These are phyloP conservation scores for Andinoacara biseriatus DNA, from an alignment of 2,113 vertebrate species.

Conservation along the genomic window DNA sequence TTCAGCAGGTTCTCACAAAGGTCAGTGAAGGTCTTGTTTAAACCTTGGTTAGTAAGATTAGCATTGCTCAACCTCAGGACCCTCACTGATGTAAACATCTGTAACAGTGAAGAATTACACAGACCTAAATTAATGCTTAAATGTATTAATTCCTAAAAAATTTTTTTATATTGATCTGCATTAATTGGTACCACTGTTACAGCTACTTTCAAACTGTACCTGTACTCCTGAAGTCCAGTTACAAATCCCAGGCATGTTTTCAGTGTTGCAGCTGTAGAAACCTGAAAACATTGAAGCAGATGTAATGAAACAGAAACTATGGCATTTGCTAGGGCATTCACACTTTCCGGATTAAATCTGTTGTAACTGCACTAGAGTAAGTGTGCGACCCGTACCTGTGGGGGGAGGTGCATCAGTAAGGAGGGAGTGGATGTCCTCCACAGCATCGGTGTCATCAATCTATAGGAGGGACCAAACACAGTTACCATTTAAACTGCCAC, in stretches of 20 bases:
- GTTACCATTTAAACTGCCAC: neutral
- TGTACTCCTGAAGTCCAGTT: constrained; percentile 97
- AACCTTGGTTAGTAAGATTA: constrained; percentile 92
- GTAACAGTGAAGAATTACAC: constrained; percentile 35
- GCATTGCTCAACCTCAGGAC: constrained; percentile 90
- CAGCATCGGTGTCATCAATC: constrained; percentile 97
- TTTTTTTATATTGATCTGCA: neutral
- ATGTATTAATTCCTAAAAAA: neutral
- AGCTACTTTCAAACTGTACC: constrained; percentile 67
- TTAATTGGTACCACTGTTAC: neutral
- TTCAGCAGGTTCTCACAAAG: constrained; percentile 97
- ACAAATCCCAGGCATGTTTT: constrained; percentile 97
- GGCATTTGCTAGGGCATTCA: neutral
- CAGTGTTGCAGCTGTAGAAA: constrained; percentile 98
- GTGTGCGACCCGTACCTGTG: constrained; percentile 78
- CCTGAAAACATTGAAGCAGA: constrained; percentile 75
- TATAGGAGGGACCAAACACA: constrained; percentile 58
- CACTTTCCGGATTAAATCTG: neutral
- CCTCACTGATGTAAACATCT: constrained; percentile 99
- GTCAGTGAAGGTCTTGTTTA: constrained; percentile 97
- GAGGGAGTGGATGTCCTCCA: constrained; percentile 96
- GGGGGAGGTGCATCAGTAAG: constrained; percentile 91
- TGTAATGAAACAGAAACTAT: neutral
- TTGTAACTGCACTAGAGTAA: neutral
- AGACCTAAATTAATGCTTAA: neutral